phyloP scores from a whole-genome alignment of 2,797 vertebrate genomes.

The Helostoma temminkii region DNA sequence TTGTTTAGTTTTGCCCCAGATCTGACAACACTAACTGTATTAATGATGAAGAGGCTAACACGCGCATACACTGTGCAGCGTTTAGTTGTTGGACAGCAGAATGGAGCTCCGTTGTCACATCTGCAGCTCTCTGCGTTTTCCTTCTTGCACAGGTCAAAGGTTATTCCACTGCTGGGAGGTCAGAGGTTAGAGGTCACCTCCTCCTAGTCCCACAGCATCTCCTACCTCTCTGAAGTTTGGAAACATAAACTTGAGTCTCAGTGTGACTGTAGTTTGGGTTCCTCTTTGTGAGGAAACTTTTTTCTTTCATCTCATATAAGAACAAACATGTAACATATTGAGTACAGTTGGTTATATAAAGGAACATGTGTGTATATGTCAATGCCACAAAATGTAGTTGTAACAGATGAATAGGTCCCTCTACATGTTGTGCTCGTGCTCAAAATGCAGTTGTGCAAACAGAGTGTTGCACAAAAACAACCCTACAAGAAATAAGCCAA shows the following conservation, averaged over 20 bases:
- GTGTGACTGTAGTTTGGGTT: conserved; percentile 22
- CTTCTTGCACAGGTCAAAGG: conserved; percentile 42
- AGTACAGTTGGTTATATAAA: background rate
- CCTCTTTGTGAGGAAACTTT: conserved; percentile 23
- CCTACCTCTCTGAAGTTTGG: conserved; percentile 36
- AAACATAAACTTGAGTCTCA: conserved; percentile 32
- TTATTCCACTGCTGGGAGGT: conserved; percentile 67
- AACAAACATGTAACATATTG: background rate
- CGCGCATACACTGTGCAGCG: conserved; percentile 16
- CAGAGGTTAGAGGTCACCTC: conserved; percentile 45
- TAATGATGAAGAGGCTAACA: conserved; percentile 66
- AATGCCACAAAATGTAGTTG: too few relatives aligned
- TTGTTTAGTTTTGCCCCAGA: conserved; percentile 75
- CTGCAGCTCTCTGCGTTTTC: conserved; percentile 72
- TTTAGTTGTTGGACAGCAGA: conserved; percentile 69
- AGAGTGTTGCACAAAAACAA: too few relatives aligned
- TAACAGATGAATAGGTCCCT: too few relatives aligned
- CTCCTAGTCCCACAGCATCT: conserved; percentile 6
- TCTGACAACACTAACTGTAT: conserved; percentile 68
- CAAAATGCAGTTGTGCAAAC: too few relatives aligned
- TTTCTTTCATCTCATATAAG: conserved; percentile 1
- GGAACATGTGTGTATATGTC: too few relatives aligned
- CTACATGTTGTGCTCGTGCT: too few relatives aligned
- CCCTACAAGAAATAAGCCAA: too few relatives aligned
- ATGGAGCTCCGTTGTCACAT: conserved; percentile 75